Evolutionary conservation across 2,888 invertebrate species (phyloP), one percentile per base, ranked within the genome.

Genomic region (Aricia artaxerxes): DNA sequence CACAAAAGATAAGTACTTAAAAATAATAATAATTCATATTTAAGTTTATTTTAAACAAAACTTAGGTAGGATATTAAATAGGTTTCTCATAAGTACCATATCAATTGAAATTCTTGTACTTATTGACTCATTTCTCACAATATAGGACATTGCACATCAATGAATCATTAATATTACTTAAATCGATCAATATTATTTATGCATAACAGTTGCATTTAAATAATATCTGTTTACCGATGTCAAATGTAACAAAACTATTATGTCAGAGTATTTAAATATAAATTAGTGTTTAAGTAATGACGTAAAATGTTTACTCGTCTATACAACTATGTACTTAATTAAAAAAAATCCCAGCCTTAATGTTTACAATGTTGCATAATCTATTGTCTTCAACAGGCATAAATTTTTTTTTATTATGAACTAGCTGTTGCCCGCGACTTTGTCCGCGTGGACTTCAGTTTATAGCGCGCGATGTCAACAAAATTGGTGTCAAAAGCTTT

Each of bases 121-220:
- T 24, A 53, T 31, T 76, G 49, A 57, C 24, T 38, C 53, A 49
- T 78, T 61, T 64, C 40, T 78, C 78, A 78, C 40, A 60, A 78
- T 40, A 73, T 78, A 73, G 78, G 78, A 73, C 73, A 73, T 53
- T 57, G 69, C 40, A 73, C 60, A 40, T 78, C 38, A 57, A 60
- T 78, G 78, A 78, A 73, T 73, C 60, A 78, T 78, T 78, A 49
- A 69, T 78, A 53, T 73, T 78, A 38, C 78, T 38, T 73, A 44
- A 73, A 60, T 73, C 73, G 72, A 53, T 78, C 44, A 73, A 57
- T 73, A 73, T 73, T 78, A 78, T 78, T 78, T 78, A 78, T 78
- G 60, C 24, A 38, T 24, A 24, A 24, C 24, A 24, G 24, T 24
- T 24, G 24, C 24, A 24, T 24, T 24, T 24, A 0, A 24, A 24